Conservation (phyloP, 2,797 vertebrate genomes). For the Clangula hyemalis region DNA sequence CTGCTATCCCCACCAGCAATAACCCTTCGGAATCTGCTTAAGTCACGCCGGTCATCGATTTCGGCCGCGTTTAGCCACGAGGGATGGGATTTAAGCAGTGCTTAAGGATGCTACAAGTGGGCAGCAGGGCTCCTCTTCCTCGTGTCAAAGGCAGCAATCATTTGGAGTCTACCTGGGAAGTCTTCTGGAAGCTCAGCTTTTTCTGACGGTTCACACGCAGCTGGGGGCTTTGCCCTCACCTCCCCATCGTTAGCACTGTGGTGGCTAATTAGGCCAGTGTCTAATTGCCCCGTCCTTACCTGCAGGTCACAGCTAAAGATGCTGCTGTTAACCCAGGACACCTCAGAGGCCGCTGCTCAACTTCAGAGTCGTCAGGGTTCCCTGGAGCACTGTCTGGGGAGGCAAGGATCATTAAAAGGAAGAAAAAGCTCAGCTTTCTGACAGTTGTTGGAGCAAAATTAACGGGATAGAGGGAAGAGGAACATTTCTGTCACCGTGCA, state of each 20-base stretch:
- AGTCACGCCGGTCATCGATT: neutral
- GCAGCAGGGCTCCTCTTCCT: neutral
- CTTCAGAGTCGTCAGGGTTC: neutral
- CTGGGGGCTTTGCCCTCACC: neutral
- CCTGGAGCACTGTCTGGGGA: neutral
- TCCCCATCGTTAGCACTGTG: accelerated
- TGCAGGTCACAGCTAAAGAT: neutral
- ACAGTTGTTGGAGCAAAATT: neutral
- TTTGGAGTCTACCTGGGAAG: neutral
- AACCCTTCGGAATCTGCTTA: neutral
- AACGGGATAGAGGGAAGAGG: neutral
- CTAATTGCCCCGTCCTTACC: neutral
- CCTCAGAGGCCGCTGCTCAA: accelerated
- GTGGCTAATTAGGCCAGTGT: neutral
- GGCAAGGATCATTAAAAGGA: neutral
- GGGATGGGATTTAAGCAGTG: neutral
- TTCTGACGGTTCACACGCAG: neutral
- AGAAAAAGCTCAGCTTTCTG: neutral
- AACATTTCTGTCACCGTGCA: neutral
- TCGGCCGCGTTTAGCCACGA: neutral
- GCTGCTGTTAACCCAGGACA: neutral
- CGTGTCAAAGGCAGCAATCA: accelerated
- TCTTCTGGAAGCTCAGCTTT: neutral
- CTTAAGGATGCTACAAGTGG: neutral
- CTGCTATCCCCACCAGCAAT: neutral